phyloP scores from a whole-genome alignment of 2,888 invertebrate species.

The Pammene aurita region DNA sequence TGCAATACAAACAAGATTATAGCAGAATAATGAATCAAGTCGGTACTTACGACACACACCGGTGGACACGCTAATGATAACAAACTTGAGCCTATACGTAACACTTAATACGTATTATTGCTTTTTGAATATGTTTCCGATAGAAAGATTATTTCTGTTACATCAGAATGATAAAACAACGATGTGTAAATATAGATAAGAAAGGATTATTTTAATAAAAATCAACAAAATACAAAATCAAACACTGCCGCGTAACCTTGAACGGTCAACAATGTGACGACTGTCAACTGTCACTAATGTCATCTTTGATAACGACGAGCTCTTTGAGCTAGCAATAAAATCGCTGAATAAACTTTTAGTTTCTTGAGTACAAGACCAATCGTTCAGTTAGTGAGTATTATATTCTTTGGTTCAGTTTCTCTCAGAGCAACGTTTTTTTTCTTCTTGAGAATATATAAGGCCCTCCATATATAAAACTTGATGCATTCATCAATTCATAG shows the following conservation, averaged over 20 bases:
- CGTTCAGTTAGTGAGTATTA: too few species aligned
- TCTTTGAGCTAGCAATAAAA: conserved; percentile 23
- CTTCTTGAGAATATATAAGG: too few species aligned
- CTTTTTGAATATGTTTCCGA: conserved; percentile 17
- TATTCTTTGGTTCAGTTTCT: too few species aligned
- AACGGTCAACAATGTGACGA: conserved; percentile 30
- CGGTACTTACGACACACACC: conserved; percentile 38
- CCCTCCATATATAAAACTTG: too few species aligned
- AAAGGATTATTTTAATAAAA: conserved; percentile 48
- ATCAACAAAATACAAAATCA: conserved; percentile 45
- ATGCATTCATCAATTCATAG: too few species aligned
- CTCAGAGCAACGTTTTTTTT: too few species aligned
- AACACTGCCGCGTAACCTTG: conserved; percentile 41
- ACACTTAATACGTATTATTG: conserved; percentile 15
- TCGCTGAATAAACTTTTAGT: not conserved
- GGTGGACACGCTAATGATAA: conserved; percentile 29
- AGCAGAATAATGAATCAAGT: conserved; percentile 1
- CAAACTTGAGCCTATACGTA: conserved; percentile 19
- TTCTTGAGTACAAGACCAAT: too few species aligned
- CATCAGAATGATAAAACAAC: conserved; percentile 54
- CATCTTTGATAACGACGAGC: conserved; percentile 42
- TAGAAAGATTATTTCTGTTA: conserved; percentile 46
- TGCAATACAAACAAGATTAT: conserved; percentile 26
- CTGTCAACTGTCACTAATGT: conserved; percentile 35
- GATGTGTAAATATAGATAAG: conserved; percentile 50